Percentiles rank a stretch among this genome's conserved stretches.
These are phyloP conservation scores for Spea hammondii DNA, from an alignment of 2,797 vertebrate species.

Conservation along the genomic window DNA sequence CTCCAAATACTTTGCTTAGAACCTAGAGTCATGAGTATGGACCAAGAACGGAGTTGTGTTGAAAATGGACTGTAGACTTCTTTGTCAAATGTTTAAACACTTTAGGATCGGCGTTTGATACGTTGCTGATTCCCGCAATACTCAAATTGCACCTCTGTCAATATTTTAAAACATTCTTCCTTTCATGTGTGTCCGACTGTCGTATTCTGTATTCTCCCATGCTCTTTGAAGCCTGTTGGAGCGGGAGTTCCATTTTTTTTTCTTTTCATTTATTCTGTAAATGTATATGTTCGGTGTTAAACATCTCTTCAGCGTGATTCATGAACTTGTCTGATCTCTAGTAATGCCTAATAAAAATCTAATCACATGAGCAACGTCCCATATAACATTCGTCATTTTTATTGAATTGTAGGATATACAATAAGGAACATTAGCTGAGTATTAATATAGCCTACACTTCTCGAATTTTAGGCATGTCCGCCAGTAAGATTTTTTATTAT, in stretches of 20 bases:
- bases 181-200: neutral
- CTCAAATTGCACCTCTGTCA: neutral
- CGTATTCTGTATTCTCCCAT: neutral
- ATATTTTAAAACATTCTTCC: neutral
- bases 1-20: no score
- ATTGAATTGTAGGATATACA: neutral
- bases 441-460: no score
- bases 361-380: neutral
- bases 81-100: no score
- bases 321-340: neutral
- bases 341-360: neutral
- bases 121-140: neutral
- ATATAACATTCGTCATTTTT: neutral
- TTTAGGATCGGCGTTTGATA: no score
- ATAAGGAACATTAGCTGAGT: no score
- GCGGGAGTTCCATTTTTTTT: neutral
- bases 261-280: neutral
- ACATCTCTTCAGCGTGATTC: neutral
- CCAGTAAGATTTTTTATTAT: no score
- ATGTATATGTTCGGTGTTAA: neutral
- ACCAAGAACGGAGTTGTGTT: no score
- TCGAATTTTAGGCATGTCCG: no score
- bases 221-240: constrained; percentile 2
- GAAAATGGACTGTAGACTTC: no score
- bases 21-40: no score